Base-by-base conservation (phyloP, 2,797 vertebrate species). In the Hippopotamyrus pictus region DNA sequence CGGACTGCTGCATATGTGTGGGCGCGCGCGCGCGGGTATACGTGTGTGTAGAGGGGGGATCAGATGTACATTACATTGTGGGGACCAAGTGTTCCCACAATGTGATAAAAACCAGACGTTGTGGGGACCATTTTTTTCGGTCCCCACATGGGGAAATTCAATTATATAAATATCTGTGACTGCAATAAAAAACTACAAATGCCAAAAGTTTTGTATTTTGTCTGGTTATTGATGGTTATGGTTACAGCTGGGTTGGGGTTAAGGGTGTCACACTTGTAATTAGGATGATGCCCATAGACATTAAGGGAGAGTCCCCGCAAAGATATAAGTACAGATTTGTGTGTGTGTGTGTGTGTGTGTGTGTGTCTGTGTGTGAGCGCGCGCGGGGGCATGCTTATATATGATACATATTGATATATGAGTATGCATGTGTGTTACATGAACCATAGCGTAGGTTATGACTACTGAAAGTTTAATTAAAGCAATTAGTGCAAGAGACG, bases 1-100 rank as follows among this genome's bases (percentile, higher is more conserved):
- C 94, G 94, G 95, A 94, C 94, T 94, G 4, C 88, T 6, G 37
- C 59, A 54, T 87, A 17, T 87, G 22, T 37, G 86, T 37, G 37
- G 44, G 6, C 5, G 73, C 12, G 17, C 19, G 29, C 29, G 17
- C 51, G 22, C 2, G 53, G 5, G 73, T 17, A 3, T 37, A 37
- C 7, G 33, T 37, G 73, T 73, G 51, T 29, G 29, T 73, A 6
- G 54, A 7, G 6, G 54, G 57, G 57, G n/a, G 57, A 22, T 59
- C 57, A 59, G 57, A 59, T 59, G 57, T 59, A 22, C 57, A 59
- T 22, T 59, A 22, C 7, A 22, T 59, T 57, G 54, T 57, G 54
- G 54, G 54, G 54, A 8, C 54, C 19, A 57, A n/a, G 19, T 57
- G 2, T 57, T n/a, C 54, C 54, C 54, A 57, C 54, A 57, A 57